Evolutionary conservation across 2,113 vertebrate species (phyloP).

Genomic region (Callorhinus ursinus): DNA sequence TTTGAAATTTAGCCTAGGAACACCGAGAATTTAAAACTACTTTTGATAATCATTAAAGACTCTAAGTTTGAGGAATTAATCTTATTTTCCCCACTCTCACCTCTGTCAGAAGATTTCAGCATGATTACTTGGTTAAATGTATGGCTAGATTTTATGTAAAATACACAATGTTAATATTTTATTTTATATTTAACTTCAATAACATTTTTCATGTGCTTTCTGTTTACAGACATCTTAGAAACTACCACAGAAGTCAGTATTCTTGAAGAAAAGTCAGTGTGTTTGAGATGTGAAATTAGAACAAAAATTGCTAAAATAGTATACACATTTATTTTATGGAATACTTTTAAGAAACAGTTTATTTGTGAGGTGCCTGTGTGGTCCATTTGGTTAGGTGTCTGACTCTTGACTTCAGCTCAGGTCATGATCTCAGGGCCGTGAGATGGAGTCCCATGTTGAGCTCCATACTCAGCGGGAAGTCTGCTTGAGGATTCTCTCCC

Average conservation of each 20-base stretch:
- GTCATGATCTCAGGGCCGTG: neutral
- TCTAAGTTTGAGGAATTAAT: neutral
- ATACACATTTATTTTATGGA: neutral
- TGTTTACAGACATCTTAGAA: neutral
- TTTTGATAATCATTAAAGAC: neutral
- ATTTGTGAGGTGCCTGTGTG: neutral
- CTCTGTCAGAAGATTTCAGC: neutral
- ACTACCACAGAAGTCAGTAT: neutral
- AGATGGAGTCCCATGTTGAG: neutral
- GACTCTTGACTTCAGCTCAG: neutral
- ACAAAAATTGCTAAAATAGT: neutral
- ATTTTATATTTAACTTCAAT: neutral
- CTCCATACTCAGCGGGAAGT: neutral
- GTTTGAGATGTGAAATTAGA: slow-evolving; percentile 27
- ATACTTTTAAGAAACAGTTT: neutral
- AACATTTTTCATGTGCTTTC: slow-evolving; percentile 4
- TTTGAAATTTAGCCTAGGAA: slow-evolving; percentile 10
- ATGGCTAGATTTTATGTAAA: slow-evolving; percentile 20
- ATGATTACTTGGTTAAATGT: neutral
- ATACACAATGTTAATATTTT: slow-evolving; percentile 28
- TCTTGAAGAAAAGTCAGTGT: slow-evolving; percentile 9
- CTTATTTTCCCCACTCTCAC: neutral
- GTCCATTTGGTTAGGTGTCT: neutral
- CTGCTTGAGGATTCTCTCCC: neutral
- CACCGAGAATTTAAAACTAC: neutral